Evolutionary conservation across 2,113 vertebrate species (phyloP).

Genomic region (Mesoclemmys tuberculata): DNA sequence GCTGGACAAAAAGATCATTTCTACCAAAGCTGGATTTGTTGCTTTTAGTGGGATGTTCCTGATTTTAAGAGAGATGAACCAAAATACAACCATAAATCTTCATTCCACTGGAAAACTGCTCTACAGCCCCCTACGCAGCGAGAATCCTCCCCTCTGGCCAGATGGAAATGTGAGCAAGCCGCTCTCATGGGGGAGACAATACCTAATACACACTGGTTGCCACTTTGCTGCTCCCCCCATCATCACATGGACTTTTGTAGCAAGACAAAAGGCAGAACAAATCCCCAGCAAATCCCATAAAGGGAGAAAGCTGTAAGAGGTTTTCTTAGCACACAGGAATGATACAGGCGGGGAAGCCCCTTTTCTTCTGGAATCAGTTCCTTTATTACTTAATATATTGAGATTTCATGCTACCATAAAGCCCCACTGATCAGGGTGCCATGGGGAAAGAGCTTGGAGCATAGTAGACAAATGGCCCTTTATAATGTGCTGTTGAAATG

Average conservation of each 20-base stretch:
- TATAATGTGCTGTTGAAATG: not conserved
- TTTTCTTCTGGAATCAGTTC: not conserved
- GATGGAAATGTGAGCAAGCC: not conserved
- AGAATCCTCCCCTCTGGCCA: not conserved
- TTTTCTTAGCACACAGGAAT: not conserved
- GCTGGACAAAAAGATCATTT: not conserved
- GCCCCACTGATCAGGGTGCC: not conserved
- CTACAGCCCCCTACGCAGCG: not conserved
- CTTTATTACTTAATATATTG: not conserved
- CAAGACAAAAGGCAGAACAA: not conserved
- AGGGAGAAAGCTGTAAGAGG: not conserved
- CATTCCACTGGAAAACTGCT: not conserved
- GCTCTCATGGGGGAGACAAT: not conserved
- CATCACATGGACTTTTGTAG: not conserved
- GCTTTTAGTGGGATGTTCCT: not conserved
- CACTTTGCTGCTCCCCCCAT: not conserved
- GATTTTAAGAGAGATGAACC: not conserved
- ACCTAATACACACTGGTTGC: not conserved
- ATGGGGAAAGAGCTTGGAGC: not conserved
- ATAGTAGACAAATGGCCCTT: not conserved
- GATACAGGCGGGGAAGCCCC: not conserved
- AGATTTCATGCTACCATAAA: not conserved
- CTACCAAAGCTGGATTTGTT: not conserved
- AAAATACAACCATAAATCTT: not conserved
- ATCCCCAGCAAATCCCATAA: not conserved